Conservation (phyloP, 2,113 vertebrate species). For the Uropsilus gracilis region DNA sequence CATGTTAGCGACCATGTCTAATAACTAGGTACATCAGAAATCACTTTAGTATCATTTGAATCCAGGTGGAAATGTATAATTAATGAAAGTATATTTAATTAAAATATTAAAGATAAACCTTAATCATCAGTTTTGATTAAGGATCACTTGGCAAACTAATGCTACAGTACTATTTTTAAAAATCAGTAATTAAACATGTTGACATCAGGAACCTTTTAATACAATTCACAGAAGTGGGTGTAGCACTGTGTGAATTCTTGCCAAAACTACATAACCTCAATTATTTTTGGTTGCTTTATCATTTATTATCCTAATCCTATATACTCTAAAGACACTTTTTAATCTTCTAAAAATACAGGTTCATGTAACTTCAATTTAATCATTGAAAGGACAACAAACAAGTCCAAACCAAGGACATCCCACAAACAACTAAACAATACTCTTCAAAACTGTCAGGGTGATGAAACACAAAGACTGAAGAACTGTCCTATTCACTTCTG, state of each 20-base stretch:
- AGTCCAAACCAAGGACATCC: background rate
- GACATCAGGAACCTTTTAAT: background rate
- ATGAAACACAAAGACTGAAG: background rate
- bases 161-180: background rate
- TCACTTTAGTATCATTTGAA: background rate
- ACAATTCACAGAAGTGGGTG: background rate
- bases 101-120: slow-evolving; percentile 13
- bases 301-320: too few relatives aligned
- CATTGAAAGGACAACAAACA: background rate
- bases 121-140: background rate
- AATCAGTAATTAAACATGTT: background rate
- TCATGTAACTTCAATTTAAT: background rate
- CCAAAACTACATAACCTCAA: background rate
- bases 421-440: background rate
- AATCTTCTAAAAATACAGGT: too few relatives aligned
- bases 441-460: background rate
- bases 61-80: background rate
- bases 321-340: too few relatives aligned
- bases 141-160: background rate
- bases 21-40: background rate
- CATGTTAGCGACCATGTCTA: background rate
- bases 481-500: background rate
- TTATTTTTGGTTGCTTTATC: too few relatives aligned
- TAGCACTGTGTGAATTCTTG: background rate
- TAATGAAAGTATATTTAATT: background rate